Evolutionary conservation across 2,113 vertebrate genomes (phyloP), one percentile per base, ranked within the genome.

Genomic region (Pachyramphus minor): DNA sequence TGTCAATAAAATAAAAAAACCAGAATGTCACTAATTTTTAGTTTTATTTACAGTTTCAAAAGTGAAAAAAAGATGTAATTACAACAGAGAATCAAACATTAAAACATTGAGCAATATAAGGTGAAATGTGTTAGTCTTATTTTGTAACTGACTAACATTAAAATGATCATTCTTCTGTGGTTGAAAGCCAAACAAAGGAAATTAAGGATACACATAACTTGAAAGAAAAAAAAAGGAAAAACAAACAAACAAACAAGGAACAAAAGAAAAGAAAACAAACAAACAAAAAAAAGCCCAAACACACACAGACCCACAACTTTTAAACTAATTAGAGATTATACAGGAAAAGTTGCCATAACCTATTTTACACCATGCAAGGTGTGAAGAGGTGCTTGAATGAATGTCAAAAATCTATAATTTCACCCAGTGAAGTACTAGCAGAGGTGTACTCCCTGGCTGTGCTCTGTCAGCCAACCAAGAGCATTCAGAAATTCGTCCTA

Each of bases 221-320:
- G 18, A 33, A 42, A 20, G 4, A 10, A 44, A 71, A 30, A 1
- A 41, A 3, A 68, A 33, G n/a, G n/a, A 18, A 33, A 12, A n/a
- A n/a, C 14, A 21, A 52, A 27, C 2, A 4, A 63, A n/a, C 3
- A 35, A 12, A 13, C 0, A 14, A n/a, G n/a, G n/a, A n/a, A n/a
- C n/a, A 10, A 44, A 71, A 30, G 1, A 41, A 3, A 68, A 33
- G n/a, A 33, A 12, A n/a, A n/a, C 14, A 21, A 52, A 27, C 2
- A 4, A 63, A n/a, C 3, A 35, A 12, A 13, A n/a, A n/a, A n/a
- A n/a, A n/a, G n/a, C 0, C 14, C 5, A 47, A 64, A 60, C 11
- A 9, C 3, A 23, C 11, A 33, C 2, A 45, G 39, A 6, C 7
- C 19, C 15, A 45, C 3, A 75, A 31, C 4, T n/a, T 62, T 58